Evolutionary conservation across 2,888 invertebrate species (phyloP), one percentile per base, ranked within the genome.

Genomic region (Agapostemon virescens): DNA sequence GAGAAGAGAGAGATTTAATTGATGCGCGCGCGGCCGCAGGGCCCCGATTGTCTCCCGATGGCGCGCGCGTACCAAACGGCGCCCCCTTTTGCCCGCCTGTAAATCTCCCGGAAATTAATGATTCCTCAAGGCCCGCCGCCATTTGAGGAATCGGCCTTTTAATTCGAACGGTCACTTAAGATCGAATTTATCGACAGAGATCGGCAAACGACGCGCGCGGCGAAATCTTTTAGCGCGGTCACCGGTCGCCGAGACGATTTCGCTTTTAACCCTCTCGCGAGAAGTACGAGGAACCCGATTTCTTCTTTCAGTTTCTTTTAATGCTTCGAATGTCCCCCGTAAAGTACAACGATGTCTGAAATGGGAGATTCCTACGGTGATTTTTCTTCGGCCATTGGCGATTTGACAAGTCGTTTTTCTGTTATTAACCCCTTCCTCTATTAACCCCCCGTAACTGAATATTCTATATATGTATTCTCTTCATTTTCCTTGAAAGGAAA

Each of bases 1-100:
- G 73, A 70, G 73, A 77, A 69, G 73, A 70, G 73, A 77, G 68
- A 77, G 75, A 77, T 86, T 85, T 86, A 84, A 84, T 86, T 84
- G 85, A 85, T 84, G 81, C 82, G 76, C 69, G 69, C 58, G 9
- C 70, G 69, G 68, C 80, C 69, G 5, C n/a, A n/a, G 38, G 26
- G 36, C 68, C 76, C 64, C 81, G 81, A 82, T 82, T 82, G 81
- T 82, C 81, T 82, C 72, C 26, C 58, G 58, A 30, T 9, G 58
- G 58, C 58, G 58, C 58, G 58, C 26, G 58, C 58, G 26, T 26
- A 26, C 17, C 0, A 30, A 30, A 30, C 58, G 58, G 58, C 30
- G 55, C 15, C 55, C 55, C 2, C 55, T 55, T 55, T 30, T 58
- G 15, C 5, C 63, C 66, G 42, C 40, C 74, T 71, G 74, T 81